Conservation (phyloP, 2,888 invertebrate species). For the Osmoderma eremita region DNA sequence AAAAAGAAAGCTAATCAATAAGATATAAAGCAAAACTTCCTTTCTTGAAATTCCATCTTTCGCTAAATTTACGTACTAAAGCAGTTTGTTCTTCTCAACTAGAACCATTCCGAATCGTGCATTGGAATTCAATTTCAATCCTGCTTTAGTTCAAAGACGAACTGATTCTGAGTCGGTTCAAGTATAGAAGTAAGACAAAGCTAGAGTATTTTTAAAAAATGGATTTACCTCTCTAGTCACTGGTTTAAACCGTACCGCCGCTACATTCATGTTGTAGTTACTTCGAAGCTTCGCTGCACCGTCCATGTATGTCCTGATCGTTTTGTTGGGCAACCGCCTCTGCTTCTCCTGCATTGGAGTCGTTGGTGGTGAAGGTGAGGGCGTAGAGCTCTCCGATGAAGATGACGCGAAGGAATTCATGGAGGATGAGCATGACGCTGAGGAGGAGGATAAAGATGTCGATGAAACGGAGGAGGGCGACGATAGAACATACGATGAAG, state of each 20-base stretch:
- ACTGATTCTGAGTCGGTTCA: not conserved
- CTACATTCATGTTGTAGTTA: conserved; percentile 53
- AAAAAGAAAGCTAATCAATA: no score
- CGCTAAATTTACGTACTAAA: no score
- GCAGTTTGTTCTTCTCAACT: no score
- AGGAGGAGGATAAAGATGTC: conserved; percentile 48
- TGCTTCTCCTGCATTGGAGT: conserved; percentile 58
- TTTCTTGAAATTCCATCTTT: no score
- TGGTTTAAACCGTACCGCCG: conserved; percentile 57
- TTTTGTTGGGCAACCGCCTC: conserved; percentile 48
- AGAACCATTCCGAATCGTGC: no score
- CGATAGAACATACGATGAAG: conserved; percentile 47
- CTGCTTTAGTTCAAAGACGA: no score
- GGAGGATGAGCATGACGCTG: conserved; percentile 42
- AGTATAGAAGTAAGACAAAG: not conserved
- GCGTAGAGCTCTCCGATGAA: conserved; percentile 51
- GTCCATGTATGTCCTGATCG: conserved; percentile 50
- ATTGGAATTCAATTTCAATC: no score
- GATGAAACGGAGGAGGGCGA: conserved; percentile 40
- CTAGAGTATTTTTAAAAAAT: not conserved
- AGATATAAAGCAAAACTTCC: no score
- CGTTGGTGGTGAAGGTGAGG: conserved; percentile 55
- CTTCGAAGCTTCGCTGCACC: conserved; percentile 52
- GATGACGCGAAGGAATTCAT: conserved; percentile 48
- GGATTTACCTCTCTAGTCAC: conserved; percentile 59